phyloP scores from a whole-genome alignment of 2,113 vertebrate species.

The Oryzias woworae region DNA sequence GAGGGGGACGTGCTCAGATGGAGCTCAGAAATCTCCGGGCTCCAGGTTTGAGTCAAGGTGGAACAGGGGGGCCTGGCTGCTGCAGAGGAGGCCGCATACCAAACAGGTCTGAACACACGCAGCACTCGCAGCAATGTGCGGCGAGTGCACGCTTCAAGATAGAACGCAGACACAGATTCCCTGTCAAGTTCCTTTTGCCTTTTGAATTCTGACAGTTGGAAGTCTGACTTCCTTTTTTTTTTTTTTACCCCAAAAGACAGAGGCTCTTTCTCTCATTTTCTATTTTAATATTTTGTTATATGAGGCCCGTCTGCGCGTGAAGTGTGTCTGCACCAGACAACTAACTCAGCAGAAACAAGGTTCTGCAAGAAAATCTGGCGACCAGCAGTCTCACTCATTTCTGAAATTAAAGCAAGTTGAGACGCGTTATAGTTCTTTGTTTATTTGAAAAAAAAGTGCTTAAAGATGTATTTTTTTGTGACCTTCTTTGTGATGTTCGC shows the following conservation, averaged over 20 bases:
- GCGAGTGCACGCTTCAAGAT: conserved; percentile 45
- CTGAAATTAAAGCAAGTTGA: neutral
- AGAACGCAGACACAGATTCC: conserved; percentile 20
- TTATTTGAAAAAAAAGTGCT: neutral
- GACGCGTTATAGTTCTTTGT: neutral
- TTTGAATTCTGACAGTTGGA: neutral
- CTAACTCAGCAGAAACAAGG: too few species aligned
- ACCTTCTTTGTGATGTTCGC: neutral
- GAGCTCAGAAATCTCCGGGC: conserved; percentile 28
- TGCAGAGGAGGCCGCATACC: conserved; percentile 69
- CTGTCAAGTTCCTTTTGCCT: conserved; percentile 4
- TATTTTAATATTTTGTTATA: too few species aligned
- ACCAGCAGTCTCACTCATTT: too few species aligned
- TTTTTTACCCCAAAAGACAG: too few species aligned
- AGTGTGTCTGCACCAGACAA: too few species aligned
- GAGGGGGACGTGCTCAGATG: conserved; percentile 12
- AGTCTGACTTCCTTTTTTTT: too few species aligned
- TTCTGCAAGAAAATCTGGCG: too few species aligned
- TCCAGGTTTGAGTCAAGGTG: conserved; percentile 29
- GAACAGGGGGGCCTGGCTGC: conserved; percentile 46
- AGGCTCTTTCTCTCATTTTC: too few species aligned
- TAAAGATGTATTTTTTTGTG: neutral
- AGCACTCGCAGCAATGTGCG: conserved; percentile 48
- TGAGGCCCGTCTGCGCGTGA: too few species aligned
- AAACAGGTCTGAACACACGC: conserved; percentile 79